A percentile compares a stretch with the other conserved stretches of the same genome.
Evolutionary conservation across 2,888 invertebrate species (phyloP).

Genomic region (Ferrisia virgata): DNA sequence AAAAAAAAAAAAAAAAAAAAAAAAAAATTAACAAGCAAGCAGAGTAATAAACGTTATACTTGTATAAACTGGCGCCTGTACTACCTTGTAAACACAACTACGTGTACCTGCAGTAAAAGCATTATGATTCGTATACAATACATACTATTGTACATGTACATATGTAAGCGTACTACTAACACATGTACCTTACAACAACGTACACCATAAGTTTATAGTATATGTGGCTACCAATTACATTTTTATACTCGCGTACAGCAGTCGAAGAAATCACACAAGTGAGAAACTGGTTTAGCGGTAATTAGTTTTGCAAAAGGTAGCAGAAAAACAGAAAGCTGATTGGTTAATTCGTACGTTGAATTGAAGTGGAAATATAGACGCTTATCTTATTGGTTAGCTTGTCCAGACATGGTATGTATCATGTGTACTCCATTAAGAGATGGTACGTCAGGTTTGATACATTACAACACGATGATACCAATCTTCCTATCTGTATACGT

Average conservation of each 20-base stretch:
- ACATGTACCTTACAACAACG: not conserved
- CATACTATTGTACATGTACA: too few relatives aligned
- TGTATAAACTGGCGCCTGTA: too few relatives aligned
- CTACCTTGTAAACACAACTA: too few relatives aligned
- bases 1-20: too few relatives aligned
- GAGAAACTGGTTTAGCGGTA: conserved; percentile 8
- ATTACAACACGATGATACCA: not conserved
- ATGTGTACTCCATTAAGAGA: not conserved
- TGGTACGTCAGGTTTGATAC: not conserved
- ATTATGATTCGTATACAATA: too few relatives aligned
- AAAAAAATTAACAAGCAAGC: too few relatives aligned
- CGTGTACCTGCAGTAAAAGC: too few relatives aligned
- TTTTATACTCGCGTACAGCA: too few relatives aligned
- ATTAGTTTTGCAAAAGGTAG: conserved; percentile 15
- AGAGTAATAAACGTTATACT: too few relatives aligned
- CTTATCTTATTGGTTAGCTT: not conserved
- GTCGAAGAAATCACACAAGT: not conserved
- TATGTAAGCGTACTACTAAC: too few relatives aligned
- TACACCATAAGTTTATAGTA: not conserved
- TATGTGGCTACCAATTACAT: not conserved
- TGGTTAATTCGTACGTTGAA: not conserved
- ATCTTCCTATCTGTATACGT: too few relatives aligned
- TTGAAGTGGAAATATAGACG: not conserved
- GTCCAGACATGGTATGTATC: not conserved
- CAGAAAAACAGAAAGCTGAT: not conserved